Conservation (phyloP, 2,797 vertebrate species). For the Mergus octosetaceus region DNA sequence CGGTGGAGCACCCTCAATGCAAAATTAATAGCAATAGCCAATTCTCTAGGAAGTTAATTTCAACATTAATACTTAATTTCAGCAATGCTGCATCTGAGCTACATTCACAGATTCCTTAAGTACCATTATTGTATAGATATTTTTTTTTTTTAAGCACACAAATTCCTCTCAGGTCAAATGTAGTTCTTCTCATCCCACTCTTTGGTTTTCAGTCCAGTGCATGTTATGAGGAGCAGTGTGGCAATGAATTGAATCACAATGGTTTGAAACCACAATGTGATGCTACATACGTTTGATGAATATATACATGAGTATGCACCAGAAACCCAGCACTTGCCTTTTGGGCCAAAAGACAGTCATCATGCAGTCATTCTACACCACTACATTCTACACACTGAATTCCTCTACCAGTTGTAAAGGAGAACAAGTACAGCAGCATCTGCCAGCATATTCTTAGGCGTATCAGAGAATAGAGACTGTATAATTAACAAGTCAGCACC, state of each 20-base stretch:
- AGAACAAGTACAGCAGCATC: not conserved
- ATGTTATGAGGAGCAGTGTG: rapidly evolving
- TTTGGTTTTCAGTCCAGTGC: not conserved
- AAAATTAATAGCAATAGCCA: not conserved
- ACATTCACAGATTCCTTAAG: not conserved
- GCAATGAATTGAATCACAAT: not conserved
- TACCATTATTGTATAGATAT: not conserved
- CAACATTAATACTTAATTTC: not conserved
- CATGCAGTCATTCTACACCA: not conserved
- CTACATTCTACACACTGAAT: not conserved
- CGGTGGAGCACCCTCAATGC: not conserved
- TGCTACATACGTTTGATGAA: not conserved
- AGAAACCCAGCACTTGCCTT: not conserved
- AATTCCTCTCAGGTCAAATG: not conserved
- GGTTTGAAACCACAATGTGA: not conserved
- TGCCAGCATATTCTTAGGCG: not conserved
- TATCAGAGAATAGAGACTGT: constrained; percentile 1
- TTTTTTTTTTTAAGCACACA: not conserved
- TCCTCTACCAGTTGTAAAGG: not conserved
- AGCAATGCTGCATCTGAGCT: not conserved
- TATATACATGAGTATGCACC: not conserved
- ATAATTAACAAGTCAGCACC: constrained; percentile 14
- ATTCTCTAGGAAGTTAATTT: not conserved
- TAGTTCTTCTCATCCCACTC: not conserved
- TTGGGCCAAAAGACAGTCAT: not conserved